Evolutionary conservation across 2,797 vertebrate genomes (phyloP), one percentile per base, ranked within the genome.

Genomic region (Falco columbarius): DNA sequence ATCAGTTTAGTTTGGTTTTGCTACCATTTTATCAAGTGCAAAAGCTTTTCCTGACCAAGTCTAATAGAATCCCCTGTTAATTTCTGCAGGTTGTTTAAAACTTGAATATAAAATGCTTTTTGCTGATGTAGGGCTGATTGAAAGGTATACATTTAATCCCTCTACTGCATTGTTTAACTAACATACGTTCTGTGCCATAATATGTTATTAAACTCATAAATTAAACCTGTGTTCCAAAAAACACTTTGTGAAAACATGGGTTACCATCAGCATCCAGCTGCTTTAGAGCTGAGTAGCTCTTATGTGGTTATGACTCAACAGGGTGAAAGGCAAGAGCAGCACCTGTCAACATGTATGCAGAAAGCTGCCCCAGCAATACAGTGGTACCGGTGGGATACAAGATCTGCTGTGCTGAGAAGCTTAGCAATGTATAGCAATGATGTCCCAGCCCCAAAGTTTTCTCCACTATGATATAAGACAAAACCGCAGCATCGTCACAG

Each of bases 141-240:
- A 83, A 92, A 90, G 32, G 18, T 42, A 52, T 73, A 14, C 14
- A 20, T 90, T 76, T 63, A 73, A 82, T 85, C 82, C 26, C 27
- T 96, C 44, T n/a, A 23, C 56, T 54, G 32, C 30, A 59, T 73
- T 74, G 42, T 82, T 97, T 95, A 95, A 92, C 63, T 90, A 92
- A 89, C 86, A 93, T 93, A 95, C 86, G 63, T 82, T 95, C 67
- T 42, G 54, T 89, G 90, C 71, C 81, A 84, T 93, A 85, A 61
- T 65, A 77, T 6, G 27, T 92, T 96, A 97, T 95, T 95, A 92
- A 97, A 94, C 59, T 89, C 94, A 90, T 95, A 93, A 95, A 63
- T 93, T 94, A 85, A 96, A 76, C 56, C 49, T 23, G 12, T 44
- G n/a, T 77, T 96, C 90, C 96, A 95, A 86, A 86, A 91, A 93